Evolutionary conservation across 2,888 invertebrate species (phyloP), one percentile per base, ranked within the genome.

Genomic region (Pseudoips prasinana): DNA sequence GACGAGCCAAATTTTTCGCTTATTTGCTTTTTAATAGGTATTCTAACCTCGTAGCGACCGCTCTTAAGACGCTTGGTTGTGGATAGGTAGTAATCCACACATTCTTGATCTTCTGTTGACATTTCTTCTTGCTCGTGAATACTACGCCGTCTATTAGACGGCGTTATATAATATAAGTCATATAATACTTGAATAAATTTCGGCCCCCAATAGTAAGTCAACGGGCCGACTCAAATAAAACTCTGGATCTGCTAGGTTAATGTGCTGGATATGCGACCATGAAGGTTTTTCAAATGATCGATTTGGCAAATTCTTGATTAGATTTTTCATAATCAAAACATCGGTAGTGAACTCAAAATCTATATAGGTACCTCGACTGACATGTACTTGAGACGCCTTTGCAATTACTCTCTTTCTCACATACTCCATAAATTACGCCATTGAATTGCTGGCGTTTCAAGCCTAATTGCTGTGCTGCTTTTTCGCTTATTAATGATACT

Each of bases 221-320:
- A 25, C 14, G 1, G 20, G 24, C 0, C 25, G 18, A 7, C 20
- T 29, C 1, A 8, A 6, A 18, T 29, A 9, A 17, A 25, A 35
- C 0, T 35, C 22, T 0, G 25, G 29, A 5, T 35, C 34, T 1
- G 34, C 34, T 10, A 35, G n/a, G 0, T 25, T 5, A n/a, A 35
- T 20, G n/a, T 25, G 14, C 6, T 25, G 7, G 1, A 27, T 8
- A 18, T 22, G 7, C 1, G 20, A 2, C 34, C 34, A 29, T 0
- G 8, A 7, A 3, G 29, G 17, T 3, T 20, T 25, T 1, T 8
- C 6, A 8, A 35, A 35, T 7, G 25, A 14, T 1, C 7, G 7
- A 5, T 8, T 17, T 3, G 34, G 34, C 14, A 35, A 8, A 0
- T 29, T 22, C 9, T 25, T 25, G 0, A 29, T 17, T 1, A 29